Evolutionary conservation across 2,888 invertebrate species (phyloP).

Genomic region (Nasonovia ribisnigri): DNA sequence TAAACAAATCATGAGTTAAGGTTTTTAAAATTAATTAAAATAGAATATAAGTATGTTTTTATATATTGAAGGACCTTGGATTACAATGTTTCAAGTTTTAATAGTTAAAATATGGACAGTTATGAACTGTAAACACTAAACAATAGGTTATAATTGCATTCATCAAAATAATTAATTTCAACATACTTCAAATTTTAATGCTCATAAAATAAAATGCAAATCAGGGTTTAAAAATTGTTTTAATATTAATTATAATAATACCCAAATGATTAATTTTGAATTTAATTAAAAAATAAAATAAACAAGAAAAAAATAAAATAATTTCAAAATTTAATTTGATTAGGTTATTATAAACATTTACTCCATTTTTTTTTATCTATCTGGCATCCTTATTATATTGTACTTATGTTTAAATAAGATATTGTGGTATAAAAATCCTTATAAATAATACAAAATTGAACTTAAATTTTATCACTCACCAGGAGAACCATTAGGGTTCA

Average conservation of each 20-base stretch:
- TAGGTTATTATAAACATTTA: not conserved
- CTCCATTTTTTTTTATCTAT: not conserved
- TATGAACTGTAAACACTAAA: not conserved
- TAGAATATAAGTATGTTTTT: not conserved
- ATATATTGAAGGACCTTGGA: not conserved
- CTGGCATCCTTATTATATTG: not conserved
- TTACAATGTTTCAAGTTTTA: not conserved
- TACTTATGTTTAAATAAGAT: not conserved
- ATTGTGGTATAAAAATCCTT: not conserved
- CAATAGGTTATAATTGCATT: not conserved
- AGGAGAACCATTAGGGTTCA: constrained; percentile 94
- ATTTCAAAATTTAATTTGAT: not conserved
- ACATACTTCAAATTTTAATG: not conserved
- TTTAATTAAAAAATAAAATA: not conserved
- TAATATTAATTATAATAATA: not conserved
- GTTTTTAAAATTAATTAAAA: not conserved
- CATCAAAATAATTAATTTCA: not conserved
- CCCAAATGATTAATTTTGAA: not conserved
- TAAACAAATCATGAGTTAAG: not conserved
- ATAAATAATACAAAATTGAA: not conserved
- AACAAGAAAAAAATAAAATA: not conserved
- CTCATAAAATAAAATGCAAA: not conserved
- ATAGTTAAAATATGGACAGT: constrained; percentile 4
- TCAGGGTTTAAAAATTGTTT: not conserved
- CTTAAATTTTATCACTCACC: constrained; percentile 71